These are phyloP conservation scores for Hipposideros armiger DNA, from an alignment of 2,113 vertebrate genomes.

Conservation along the genomic window DNA sequence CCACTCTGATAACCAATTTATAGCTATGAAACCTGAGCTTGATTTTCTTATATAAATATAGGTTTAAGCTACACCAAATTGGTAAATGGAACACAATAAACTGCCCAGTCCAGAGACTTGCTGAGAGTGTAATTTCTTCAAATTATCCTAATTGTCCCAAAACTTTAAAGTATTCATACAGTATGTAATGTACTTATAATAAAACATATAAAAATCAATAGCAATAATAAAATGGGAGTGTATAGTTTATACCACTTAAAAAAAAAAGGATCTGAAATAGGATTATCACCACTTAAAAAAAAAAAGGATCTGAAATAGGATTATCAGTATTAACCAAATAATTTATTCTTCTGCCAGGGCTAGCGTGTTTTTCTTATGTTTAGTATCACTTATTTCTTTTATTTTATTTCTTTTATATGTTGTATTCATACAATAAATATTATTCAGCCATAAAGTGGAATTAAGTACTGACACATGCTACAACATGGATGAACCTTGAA, in stretches of 20 bases:
- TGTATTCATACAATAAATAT: too few relatives aligned
- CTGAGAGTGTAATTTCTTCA: slow-evolving; percentile 34
- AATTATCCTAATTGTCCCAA: background rate
- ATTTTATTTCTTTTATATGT: too few relatives aligned
- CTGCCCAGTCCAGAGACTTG: background rate
- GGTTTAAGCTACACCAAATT: background rate
- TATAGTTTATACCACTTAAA: background rate
- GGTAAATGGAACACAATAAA: background rate
- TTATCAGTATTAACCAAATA: background rate
- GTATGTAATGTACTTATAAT: background rate
- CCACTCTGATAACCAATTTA: background rate
- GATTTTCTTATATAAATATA: background rate
- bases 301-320: background rate
- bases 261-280: background rate
- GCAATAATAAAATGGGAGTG: background rate
- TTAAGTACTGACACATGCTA: too few relatives aligned
- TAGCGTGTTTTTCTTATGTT: background rate
- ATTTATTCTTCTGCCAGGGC: background rate
- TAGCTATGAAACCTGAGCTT: background rate
- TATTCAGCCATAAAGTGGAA: too few relatives aligned
- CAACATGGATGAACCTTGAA: too few relatives aligned
- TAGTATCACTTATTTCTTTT: background rate
- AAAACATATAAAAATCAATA: background rate
- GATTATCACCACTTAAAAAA: background rate
- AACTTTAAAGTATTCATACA: background rate